Conservation (phyloP, 1,140 invertebrate species). For the Drosophila triauraria region DNA sequence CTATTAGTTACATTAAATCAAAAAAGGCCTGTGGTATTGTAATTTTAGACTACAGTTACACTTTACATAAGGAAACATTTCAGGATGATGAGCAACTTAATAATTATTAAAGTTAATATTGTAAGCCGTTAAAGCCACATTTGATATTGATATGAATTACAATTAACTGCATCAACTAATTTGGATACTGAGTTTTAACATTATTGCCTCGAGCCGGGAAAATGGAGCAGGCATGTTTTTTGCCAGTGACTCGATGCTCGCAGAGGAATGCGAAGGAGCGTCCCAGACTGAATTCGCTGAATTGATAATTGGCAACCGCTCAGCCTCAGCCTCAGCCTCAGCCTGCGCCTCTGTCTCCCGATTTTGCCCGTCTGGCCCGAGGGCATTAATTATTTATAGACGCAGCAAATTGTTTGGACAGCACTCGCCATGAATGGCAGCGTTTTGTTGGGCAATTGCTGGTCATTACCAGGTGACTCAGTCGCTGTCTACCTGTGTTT, state of each 20-base stretch:
- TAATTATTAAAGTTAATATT: neutral
- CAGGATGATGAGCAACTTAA: neutral
- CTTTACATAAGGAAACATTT: neutral
- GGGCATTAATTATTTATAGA: constrained; percentile 77
- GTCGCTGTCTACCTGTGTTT: constrained; percentile 50
- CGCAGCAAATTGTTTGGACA: constrained; percentile 46
- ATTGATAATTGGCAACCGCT: constrained; percentile 64
- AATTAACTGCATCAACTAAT: neutral
- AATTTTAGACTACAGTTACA: neutral
- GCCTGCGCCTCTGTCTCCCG: neutral
- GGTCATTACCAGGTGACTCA: constrained; percentile 63
- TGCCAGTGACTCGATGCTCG: constrained; percentile 11
- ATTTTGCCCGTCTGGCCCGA: constrained; percentile 11
- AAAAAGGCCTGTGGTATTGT: too few relatives aligned
- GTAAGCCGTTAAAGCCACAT: neutral
- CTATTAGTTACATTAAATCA: too few relatives aligned
- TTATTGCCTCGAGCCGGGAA: neutral
- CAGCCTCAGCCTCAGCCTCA: constrained; percentile 17
- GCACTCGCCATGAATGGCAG: constrained; percentile 49
- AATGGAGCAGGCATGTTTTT: neutral
- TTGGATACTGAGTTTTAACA: neutral
- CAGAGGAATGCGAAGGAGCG: constrained; percentile 25
- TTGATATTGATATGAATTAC: neutral
- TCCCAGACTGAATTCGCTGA: constrained; percentile 46
- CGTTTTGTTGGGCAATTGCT: constrained; percentile 60